phyloP scores from a whole-genome alignment of 2,113 vertebrate genomes.

The Ondatra zibethicus region DNA sequence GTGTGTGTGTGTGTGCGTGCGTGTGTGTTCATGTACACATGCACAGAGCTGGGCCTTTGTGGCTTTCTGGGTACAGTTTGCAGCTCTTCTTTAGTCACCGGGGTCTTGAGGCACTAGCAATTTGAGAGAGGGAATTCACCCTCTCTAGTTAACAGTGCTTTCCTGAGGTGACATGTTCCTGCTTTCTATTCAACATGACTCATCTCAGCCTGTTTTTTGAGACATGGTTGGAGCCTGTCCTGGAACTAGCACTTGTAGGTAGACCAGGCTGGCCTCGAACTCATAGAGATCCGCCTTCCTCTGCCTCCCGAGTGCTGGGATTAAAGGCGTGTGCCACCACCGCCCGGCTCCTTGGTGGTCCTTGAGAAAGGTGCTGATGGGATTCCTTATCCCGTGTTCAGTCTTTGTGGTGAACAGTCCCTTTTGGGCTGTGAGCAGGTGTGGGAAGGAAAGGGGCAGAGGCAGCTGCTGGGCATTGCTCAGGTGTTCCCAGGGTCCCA shows the following conservation, averaged over 20 bases:
- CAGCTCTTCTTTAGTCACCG: background rate
- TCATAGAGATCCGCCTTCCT: no score
- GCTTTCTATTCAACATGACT: background rate
- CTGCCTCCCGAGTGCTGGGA: no score
- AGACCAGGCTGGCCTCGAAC: no score
- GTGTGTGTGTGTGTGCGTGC: background rate
- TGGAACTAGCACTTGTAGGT: no score
- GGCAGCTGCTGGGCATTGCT: background rate
- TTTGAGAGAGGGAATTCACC: background rate
- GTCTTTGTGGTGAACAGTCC: background rate
- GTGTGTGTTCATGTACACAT: background rate
- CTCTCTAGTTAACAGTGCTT: background rate
- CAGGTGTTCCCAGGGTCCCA: background rate
- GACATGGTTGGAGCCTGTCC: no score
- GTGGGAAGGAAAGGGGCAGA: background rate
- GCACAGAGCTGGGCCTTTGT: background rate
- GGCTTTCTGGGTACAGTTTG: background rate
- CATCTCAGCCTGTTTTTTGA: no score
- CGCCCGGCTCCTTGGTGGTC: no score
- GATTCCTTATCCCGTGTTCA: background rate
- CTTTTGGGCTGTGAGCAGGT: background rate
- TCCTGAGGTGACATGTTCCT: background rate
- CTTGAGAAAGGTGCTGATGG: background rate
- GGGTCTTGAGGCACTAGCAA: background rate
- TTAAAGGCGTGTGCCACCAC: no score